Conservation (phyloP, 2,113 vertebrate species). For the Dissostichus mawsoni region DNA sequence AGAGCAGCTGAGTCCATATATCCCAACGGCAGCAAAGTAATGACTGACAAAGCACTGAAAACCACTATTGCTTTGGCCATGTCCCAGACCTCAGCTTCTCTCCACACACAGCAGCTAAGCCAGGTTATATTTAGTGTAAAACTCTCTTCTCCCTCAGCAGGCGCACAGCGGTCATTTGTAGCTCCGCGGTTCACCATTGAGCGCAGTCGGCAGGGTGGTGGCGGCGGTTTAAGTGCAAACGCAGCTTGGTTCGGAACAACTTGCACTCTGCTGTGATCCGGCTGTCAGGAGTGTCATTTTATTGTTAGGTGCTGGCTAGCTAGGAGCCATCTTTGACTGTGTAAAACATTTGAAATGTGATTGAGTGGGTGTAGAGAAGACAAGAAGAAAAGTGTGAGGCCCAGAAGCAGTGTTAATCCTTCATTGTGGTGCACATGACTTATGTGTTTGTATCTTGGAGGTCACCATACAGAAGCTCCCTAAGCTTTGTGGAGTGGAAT, state of each 20-base stretch:
- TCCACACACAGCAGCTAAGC: constrained; percentile 50
- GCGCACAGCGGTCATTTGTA: constrained; percentile 57
- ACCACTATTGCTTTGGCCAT: constrained; percentile 63
- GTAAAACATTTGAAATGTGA: not conserved
- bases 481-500: not conserved
- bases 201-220: constrained; percentile 52
- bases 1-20: constrained; percentile 33
- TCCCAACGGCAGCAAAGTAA: constrained; percentile 46
- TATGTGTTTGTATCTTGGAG: not conserved
- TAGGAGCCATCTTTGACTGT: constrained; percentile 14
- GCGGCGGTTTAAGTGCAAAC: constrained; percentile 53
- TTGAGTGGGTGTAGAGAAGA: constrained; percentile 9
- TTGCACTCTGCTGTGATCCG: constrained; percentile 49
- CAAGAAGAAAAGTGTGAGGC: constrained; percentile 21
- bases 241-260: constrained; percentile 41
- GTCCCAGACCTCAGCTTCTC: constrained; percentile 72
- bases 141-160: constrained; percentile 55
- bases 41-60: constrained; percentile 67
- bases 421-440: not conserved
- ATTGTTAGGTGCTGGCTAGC: constrained; percentile 28
- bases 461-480: constrained; percentile 11
- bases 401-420: constrained; percentile 44
- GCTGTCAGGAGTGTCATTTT: constrained; percentile 49
- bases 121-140: constrained; percentile 70
- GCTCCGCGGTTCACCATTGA: constrained; percentile 72